phyloP scores from a whole-genome alignment of 2,113 vertebrate genomes.

The Tretioscincus oriximinensis region DNA sequence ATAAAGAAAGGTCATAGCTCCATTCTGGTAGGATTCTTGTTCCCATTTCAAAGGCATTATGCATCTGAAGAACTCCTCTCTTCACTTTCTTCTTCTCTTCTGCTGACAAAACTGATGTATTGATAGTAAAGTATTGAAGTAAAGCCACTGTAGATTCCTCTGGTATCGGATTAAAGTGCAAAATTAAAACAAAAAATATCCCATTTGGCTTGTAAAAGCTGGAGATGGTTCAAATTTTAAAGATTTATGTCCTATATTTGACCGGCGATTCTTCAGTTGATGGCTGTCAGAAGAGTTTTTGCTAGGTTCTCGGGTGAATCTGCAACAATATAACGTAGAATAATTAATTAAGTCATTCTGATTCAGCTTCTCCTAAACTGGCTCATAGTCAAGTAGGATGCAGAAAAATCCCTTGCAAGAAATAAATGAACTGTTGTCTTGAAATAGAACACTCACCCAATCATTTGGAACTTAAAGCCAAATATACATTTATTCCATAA shows the following conservation, averaged over 20 bases:
- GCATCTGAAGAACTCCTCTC: slow-evolving; percentile 58
- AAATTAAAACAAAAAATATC: slow-evolving; percentile 88
- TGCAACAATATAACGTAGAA: slow-evolving; percentile 75
- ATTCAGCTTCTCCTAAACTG: not conserved
- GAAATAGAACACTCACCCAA: not conserved
- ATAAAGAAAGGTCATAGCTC: slow-evolving; percentile 77
- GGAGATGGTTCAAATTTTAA: slow-evolving; percentile 80
- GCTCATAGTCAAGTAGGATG: not conserved
- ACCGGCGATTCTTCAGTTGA: slow-evolving; percentile 57
- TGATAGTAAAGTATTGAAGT: slow-evolving; percentile 59
- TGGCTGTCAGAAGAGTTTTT: slow-evolving; percentile 65
- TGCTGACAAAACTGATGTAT: slow-evolving; percentile 51
- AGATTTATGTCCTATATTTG: slow-evolving; percentile 70
- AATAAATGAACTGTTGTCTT: not conserved
- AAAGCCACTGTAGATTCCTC: slow-evolving; percentile 70
- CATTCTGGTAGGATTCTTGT: slow-evolving; percentile 61
- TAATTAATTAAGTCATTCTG: slow-evolving; percentile 1
- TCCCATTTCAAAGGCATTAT: slow-evolving; percentile 56
- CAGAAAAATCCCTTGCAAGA: not conserved
- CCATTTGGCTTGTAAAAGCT: slow-evolving; percentile 83
- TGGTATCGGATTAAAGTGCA: slow-evolving; percentile 76
- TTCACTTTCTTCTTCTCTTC: slow-evolving; percentile 48
- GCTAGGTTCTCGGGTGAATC: slow-evolving; percentile 99
- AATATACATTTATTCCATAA: too few species aligned
- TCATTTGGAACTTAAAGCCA: not conserved